Evolutionary conservation across 2,888 invertebrate species (phyloP), one percentile per base, ranked within the genome.

Genomic region (Candidula unifasciata): DNA sequence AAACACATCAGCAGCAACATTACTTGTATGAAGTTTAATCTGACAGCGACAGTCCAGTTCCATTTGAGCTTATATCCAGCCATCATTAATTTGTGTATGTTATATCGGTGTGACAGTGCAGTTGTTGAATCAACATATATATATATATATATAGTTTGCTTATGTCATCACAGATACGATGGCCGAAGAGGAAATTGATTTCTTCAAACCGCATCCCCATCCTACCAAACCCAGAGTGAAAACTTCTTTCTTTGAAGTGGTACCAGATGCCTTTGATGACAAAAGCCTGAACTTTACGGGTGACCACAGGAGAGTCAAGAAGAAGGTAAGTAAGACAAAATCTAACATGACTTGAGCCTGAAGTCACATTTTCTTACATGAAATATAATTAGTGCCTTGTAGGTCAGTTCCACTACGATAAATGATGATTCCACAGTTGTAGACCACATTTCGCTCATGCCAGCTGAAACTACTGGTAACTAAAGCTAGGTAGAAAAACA

Each of bases 181-280:
- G 88, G 88, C 90, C 8, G 87, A 89, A 21, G 91, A 90, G 60
- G 90, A 89, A 8, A 89, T 88, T 69, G 90, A 90, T 80, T 91
- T 90, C 81, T 91, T 91, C 80, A 89, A 89, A 35, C 89, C 88
- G 2, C 89, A 89, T 79, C 91, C 91, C 2, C 90, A 89, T 69
- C 90, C 90, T 3, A 77, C 84, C 54, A 88, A 88, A 78, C 90
- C 91, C 0, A 85, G 91, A 21, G 90, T 89, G 16, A 91, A 90
- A 79, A 89, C 87, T 44, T 89, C 90, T 30, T 88, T 91, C 86
- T 92, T 92, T 81, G 90, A 90, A 60, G 85, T 89, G 44, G 90
- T 92, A 13, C 91, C 90, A 0, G 91, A 91, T 86, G 91, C 91
- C 2, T 91, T 89, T 85, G 88, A 88, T 18, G 89, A 88, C 27